Evolutionary conservation across 2,888 invertebrate genomes (phyloP).

Genomic region (Polydrusus pterygomalis): DNA sequence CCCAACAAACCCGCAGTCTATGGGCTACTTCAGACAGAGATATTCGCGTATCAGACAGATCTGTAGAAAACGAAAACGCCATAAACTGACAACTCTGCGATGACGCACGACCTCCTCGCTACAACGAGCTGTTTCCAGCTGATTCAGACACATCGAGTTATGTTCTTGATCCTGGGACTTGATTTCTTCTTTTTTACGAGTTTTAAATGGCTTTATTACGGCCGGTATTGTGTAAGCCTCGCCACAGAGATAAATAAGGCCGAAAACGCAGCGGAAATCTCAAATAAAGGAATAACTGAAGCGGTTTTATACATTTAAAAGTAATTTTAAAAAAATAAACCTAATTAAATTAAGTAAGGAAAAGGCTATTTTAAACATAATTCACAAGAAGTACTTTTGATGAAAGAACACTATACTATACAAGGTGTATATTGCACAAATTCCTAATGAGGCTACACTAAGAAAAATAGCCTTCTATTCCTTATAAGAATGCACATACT

Average conservation of each 20-base stretch:
- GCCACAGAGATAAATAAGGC: slow-evolving; percentile 26
- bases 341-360: too few relatives aligned
- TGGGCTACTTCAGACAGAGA: too few relatives aligned
- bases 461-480: too few relatives aligned
- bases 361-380: too few relatives aligned
- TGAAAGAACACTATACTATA: too few relatives aligned
- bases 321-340: too few relatives aligned
- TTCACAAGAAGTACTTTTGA: too few relatives aligned
- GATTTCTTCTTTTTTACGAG: slow-evolving; percentile 39
- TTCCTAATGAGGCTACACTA: too few relatives aligned
- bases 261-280: not conserved
- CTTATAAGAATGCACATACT: too few relatives aligned
- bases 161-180: slow-evolving; percentile 36
- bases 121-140: slow-evolving; percentile 34
- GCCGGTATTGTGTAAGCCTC: slow-evolving; percentile 32
- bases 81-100: slow-evolving; percentile 29
- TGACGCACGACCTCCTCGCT: slow-evolving; percentile 34
- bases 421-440: too few relatives aligned
- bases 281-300: slow-evolving; percentile 2
- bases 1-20: too few relatives aligned
- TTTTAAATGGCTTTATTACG: slow-evolving; percentile 46
- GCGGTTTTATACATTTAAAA: not conserved
- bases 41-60: too few relatives aligned
- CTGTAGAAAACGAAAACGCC: not conserved
- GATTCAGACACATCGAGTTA: slow-evolving; percentile 30